Evolutionary conservation across 2,113 vertebrate genomes (phyloP).

Genomic region (Sinocyclocheilus rhinocerous): DNA sequence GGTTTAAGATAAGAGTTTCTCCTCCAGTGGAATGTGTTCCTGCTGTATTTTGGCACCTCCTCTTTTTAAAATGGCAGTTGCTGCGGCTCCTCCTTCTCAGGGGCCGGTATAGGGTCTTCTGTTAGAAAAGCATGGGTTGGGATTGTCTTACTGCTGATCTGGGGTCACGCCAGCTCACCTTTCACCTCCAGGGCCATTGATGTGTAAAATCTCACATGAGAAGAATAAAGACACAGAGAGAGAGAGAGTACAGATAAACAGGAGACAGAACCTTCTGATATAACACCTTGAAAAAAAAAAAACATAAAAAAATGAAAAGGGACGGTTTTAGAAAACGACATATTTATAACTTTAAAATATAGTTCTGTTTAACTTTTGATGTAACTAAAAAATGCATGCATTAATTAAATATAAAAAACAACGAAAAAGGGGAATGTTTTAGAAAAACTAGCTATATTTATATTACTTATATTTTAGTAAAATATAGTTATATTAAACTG

Average conservation of each 20-base stretch:
- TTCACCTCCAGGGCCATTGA: constrained; percentile 63
- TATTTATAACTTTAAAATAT: too few relatives aligned
- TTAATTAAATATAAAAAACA: too few relatives aligned
- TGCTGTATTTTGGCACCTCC: not conserved
- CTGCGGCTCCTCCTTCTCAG: constrained; percentile 38
- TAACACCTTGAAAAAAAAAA: not conserved
- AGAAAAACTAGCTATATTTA: too few relatives aligned
- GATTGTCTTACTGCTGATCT: constrained; percentile 61
- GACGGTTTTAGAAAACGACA: not conserved
- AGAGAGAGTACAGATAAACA: not conserved
- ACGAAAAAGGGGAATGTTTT: too few relatives aligned
- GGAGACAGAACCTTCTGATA: not conserved
- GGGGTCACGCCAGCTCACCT: constrained; percentile 60
- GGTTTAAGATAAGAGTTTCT: not conserved
- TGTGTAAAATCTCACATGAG: constrained; percentile 65
- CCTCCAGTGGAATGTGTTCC: not conserved
- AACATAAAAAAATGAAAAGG: not conserved
- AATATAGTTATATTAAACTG: too few relatives aligned
- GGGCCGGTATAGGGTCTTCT: not conserved
- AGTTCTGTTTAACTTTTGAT: too few relatives aligned
- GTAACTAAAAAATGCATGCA: too few relatives aligned
- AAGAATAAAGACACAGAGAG: not conserved
- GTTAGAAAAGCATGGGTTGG: constrained; percentile 45
- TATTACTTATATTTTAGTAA: too few relatives aligned
- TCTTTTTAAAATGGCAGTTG: constrained; percentile 51